A percentile compares a stretch with the other conserved stretches of the same genome.
Conservation (phyloP, 2,797 vertebrate species). For the Bovichtus diacanthus region DNA sequence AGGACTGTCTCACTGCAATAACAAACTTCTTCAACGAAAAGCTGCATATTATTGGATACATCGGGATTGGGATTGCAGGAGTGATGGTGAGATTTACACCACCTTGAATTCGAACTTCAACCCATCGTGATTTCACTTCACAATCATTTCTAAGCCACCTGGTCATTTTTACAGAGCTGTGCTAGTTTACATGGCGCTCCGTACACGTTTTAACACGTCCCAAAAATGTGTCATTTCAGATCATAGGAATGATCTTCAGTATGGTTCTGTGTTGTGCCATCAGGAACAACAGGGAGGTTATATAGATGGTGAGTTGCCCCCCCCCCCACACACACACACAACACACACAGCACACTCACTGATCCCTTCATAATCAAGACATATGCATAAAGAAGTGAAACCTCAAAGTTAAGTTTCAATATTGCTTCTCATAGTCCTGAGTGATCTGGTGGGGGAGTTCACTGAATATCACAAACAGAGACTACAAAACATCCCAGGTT, state of each 20-base stretch:
- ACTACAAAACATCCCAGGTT: conserved; percentile 23
- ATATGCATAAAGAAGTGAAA: conserved; percentile 46
- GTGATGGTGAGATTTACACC: conserved; percentile 88
- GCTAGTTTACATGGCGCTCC: background rate
- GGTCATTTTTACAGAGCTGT: too few relatives aligned
- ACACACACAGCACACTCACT: conserved; percentile 29
- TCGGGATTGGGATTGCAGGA: conserved; percentile 92
- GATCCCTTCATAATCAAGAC: conserved; percentile 51
- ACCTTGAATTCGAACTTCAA: background rate
- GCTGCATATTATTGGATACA: conserved; percentile 92
- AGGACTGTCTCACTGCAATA: conserved; percentile 91
- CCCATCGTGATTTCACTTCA: background rate
- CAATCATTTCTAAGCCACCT: background rate
- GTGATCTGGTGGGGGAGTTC: conserved; percentile 38
- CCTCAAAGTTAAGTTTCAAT: conserved; percentile 41
- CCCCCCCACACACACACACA: conserved; percentile 40
- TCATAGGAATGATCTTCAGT: conserved; percentile 98
- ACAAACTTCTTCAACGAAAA: conserved; percentile 87
- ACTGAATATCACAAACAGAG: conserved; percentile 24
- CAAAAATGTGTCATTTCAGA: conserved; percentile 79
- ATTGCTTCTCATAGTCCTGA: conserved; percentile 38
- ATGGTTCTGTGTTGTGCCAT: conserved; percentile 98
- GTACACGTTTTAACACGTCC: background rate
- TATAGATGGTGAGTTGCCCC: conserved; percentile 80
- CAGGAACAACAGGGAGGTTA: conserved; percentile 93